Conservation (phyloP, 2,797 vertebrate species). For the Muscicapa comitata region DNA sequence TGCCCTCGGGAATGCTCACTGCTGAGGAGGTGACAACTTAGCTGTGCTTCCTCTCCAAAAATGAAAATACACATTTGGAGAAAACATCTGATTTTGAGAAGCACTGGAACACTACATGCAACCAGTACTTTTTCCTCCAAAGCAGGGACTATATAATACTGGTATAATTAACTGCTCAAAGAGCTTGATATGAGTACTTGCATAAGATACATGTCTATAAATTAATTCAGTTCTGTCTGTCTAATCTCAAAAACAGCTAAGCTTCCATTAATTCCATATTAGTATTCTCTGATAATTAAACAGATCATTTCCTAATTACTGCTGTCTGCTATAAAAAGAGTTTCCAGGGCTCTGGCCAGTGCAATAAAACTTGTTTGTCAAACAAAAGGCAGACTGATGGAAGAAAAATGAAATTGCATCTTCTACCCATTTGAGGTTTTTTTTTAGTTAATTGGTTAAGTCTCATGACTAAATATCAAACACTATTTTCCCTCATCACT, state of each 20-base stretch:
- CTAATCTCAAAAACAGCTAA: neutral
- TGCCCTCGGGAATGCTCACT: neutral
- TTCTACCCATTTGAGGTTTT: neutral
- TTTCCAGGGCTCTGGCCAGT: neutral
- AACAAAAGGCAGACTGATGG: neutral
- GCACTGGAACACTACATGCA: neutral
- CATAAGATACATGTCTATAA: neutral
- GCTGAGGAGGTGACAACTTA: neutral
- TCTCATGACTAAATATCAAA: constrained; percentile 5
- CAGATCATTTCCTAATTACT: neutral
- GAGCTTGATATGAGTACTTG: neutral
- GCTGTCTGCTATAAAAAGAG: neutral
- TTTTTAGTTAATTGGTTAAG: neutral
- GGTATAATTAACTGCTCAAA: constrained; percentile 16
- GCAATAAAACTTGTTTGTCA: neutral
- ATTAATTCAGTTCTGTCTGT: constrained; percentile 18
- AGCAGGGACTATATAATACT: neutral
- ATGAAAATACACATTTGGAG: neutral
- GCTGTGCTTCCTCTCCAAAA: neutral
- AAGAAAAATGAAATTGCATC: neutral
- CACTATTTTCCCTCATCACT: constrained; percentile 10
- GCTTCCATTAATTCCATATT: neutral
- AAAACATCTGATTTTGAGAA: neutral
- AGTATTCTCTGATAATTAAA: neutral
- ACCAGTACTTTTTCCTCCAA: neutral